Conservation (phyloP, 2,888 invertebrate species). For the Xanthorhoe designata region DNA sequence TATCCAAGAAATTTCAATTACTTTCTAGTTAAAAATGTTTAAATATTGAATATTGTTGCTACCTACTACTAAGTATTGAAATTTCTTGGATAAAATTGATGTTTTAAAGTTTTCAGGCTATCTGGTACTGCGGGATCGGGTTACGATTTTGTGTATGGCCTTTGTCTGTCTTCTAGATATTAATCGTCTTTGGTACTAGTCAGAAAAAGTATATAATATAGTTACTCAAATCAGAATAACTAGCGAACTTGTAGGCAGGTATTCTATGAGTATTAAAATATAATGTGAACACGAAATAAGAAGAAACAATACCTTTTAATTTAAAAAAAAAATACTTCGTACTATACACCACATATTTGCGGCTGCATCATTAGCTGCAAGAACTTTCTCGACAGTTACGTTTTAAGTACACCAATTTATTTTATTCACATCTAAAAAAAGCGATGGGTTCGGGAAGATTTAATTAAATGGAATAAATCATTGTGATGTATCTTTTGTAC, state of each 20-base stretch:
- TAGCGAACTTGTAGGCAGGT: not conserved
- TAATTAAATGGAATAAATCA: not conserved
- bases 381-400: not conserved
- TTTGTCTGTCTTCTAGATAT: too few species aligned
- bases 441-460: not conserved
- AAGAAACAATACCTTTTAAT: not conserved
- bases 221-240: too few species aligned
- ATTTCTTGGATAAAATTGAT: too few species aligned
- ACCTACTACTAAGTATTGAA: too few species aligned
- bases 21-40: too few species aligned
- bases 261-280: not conserved
- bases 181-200: too few species aligned
- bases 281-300: not conserved
- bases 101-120: too few species aligned
- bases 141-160: too few species aligned
- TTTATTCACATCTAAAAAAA: not conserved
- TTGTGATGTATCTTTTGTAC: not conserved
- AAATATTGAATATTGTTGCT: too few species aligned
- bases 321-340: not conserved
- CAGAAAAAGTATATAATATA: too few species aligned
- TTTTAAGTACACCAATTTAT: not conserved
- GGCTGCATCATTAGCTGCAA: not conserved
- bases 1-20: too few species aligned
- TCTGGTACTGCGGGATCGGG: too few species aligned
- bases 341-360: not conserved